Percentiles rank a stretch among this genome's conserved stretches.
phyloP scores from a whole-genome alignment of 2,113 vertebrate species.

The Gobiocypris rarus region DNA sequence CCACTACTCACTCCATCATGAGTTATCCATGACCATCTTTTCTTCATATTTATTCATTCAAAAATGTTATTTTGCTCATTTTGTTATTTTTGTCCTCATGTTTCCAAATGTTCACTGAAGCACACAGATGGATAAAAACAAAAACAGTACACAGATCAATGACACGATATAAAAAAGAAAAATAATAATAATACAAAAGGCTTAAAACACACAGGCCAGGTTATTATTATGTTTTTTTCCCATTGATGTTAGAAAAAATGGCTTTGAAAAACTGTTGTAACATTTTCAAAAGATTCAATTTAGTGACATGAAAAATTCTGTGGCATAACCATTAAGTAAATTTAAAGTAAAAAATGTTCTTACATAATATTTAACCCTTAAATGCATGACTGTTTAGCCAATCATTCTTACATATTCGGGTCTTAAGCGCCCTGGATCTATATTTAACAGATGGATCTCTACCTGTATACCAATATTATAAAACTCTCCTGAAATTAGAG shows the following conservation, averaged over 20 bases:
- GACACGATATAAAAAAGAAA: background rate
- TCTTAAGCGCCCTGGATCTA: too few species aligned
- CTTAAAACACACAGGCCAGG: background rate
- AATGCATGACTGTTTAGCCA: too few species aligned
- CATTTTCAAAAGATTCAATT: background rate
- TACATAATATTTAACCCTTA: too few species aligned
- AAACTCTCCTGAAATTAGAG: too few species aligned
- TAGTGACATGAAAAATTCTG: background rate
- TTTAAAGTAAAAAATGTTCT: too few species aligned
- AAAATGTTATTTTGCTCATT: background rate
- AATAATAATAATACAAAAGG: background rate
- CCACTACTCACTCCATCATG: constrained; percentile 12
- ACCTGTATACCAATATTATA: too few species aligned
- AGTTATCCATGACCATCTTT: constrained; percentile 17
- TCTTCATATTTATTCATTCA: constrained; percentile 18
- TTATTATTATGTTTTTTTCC: too few species aligned
- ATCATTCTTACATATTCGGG: too few species aligned
- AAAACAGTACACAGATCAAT: background rate
- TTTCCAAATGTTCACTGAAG: background rate
- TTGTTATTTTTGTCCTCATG: background rate
- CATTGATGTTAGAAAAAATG: background rate
- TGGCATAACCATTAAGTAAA: too few species aligned
- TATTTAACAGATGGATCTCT: too few species aligned
- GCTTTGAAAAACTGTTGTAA: background rate
- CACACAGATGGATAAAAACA: background rate